Evolutionary conservation across 2,113 vertebrate genomes (phyloP), one percentile per base, ranked within the genome.

Genomic region (Pterocles orientalis): DNA sequence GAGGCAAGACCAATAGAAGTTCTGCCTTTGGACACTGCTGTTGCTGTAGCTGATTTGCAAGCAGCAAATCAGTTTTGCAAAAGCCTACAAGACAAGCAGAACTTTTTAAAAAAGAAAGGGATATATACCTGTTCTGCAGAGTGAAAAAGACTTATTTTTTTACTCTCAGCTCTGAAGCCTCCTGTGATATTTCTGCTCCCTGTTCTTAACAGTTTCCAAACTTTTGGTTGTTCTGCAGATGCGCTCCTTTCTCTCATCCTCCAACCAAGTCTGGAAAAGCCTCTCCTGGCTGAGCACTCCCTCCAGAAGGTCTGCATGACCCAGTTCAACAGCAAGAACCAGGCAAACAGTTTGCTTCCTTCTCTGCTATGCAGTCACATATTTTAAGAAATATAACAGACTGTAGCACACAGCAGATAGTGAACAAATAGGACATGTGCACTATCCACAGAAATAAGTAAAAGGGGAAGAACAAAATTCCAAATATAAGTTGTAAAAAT

Each of bases 161-260:
- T 28, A 11, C 64, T 15, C 39, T 12, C 19, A 25, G 18, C 50
- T 92, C 85, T 86, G 76, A 88, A 92, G 71, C 41, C 36, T n/a
- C 48, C 71, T 66, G 71, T 26, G 86, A 66, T 95, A 94, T 88
- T 95, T 95, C 79, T 92, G 70, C 61, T 87, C 60, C 69, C 75
- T 72, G 33, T 14, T 86, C 79, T 56, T 61, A 34, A 86, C 94
- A 90, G 92, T 78, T 92, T 96, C 82, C 91, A 90, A 96, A 93
- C 64, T 80, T 86, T 82, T 12, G 5, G 29, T 61, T 85, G 39
- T 6, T 3, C 14, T 91, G 75, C 92, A 97, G 85, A 90, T 94
- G 85, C 5, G 21, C 17, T 88, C 57, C 57, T 29, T 34, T 72
- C 57, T 64, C 43, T 77, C 68, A 31, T 45, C 43, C 41, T 76